These are phyloP conservation scores for Coregonus sp. DNA, from an alignment of 2,797 vertebrate genomes.

Conservation along the genomic window DNA sequence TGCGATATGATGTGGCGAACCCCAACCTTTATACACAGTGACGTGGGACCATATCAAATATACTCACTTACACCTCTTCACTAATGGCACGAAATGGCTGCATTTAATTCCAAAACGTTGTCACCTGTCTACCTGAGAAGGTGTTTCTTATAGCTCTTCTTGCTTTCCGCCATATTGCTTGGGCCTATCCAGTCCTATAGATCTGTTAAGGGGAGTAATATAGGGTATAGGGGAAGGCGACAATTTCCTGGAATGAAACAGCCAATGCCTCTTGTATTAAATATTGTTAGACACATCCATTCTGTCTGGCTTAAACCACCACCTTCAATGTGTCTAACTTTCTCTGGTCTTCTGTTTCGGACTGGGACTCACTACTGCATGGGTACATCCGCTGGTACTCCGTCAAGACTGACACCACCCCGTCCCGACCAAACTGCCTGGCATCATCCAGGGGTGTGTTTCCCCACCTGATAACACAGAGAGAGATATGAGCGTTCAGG, in stretches of 20 bases:
- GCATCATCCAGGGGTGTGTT: slow-evolving; percentile 86
- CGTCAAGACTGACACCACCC: slow-evolving; percentile 77
- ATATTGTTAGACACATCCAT: slow-evolving; percentile 6
- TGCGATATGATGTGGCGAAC: background rate
- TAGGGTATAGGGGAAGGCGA: background rate
- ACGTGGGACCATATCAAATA: background rate
- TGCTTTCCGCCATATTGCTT: background rate
- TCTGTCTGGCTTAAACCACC: slow-evolving; percentile 52
- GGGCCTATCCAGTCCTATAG: background rate
- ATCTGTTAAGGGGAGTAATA: background rate
- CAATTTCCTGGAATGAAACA: background rate
- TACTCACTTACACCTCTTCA: slow-evolving; percentile 2
- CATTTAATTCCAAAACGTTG: background rate
- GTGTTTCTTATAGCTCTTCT: background rate
- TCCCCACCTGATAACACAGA: slow-evolving; percentile 79
- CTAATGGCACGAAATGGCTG: background rate
- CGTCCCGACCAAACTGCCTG: slow-evolving; percentile 79
- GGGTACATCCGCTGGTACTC: slow-evolving; percentile 77
- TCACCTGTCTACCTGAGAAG: background rate
- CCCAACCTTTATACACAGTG: background rate
- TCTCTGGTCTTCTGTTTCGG: slow-evolving; percentile 60
- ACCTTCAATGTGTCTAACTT: slow-evolving; percentile 62
- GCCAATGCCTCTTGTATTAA: slow-evolving; percentile 1
- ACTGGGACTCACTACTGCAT: slow-evolving; percentile 31
- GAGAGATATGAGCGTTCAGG: background rate